phyloP scores from a whole-genome alignment of 2,888 invertebrate species.

The Anoplius nigerrimus region DNA sequence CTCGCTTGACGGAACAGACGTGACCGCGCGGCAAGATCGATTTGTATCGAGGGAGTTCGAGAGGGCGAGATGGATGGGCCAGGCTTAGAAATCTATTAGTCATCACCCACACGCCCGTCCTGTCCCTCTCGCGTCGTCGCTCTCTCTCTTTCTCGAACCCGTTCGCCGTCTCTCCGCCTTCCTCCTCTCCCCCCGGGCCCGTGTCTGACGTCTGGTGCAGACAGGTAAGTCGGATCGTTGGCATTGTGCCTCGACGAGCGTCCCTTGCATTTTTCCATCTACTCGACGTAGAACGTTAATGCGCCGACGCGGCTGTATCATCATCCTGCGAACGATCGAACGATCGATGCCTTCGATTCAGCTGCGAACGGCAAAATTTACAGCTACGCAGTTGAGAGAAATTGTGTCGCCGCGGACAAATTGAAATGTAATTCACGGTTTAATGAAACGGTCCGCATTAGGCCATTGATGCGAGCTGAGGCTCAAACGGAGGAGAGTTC shows the following conservation, averaged over 20 bases:
- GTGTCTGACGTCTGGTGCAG: conserved; percentile 43
- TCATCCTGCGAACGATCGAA: neutral
- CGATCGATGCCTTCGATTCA: conserved; percentile 23
- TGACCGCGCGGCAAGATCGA: conserved; percentile 59
- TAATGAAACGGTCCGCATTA: neutral
- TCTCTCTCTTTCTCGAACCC: neutral
- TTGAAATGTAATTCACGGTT: neutral
- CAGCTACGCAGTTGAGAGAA: neutral
- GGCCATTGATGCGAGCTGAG: too few species aligned
- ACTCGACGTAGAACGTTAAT: conserved; percentile 47
- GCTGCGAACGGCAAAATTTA: too few species aligned
- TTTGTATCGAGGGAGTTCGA: conserved; percentile 61
- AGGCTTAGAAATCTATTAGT: conserved; percentile 71
- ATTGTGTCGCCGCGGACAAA: neutral
- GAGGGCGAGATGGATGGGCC: conserved; percentile 68
- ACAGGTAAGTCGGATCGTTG: conserved; percentile 55
- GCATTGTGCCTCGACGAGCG: conserved; percentile 44
- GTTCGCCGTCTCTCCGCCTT: conserved; percentile 10
- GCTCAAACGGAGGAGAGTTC: neutral
- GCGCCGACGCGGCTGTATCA: conserved; percentile 23
- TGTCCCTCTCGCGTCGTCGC: conserved; percentile 20
- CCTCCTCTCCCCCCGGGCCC: neutral
- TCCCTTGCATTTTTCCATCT: conserved; percentile 28
- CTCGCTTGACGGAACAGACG: conserved; percentile 38
- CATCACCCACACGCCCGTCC: conserved; percentile 68